Conservation (phyloP, 2,888 invertebrate species). For the Apotomis betuletana region DNA sequence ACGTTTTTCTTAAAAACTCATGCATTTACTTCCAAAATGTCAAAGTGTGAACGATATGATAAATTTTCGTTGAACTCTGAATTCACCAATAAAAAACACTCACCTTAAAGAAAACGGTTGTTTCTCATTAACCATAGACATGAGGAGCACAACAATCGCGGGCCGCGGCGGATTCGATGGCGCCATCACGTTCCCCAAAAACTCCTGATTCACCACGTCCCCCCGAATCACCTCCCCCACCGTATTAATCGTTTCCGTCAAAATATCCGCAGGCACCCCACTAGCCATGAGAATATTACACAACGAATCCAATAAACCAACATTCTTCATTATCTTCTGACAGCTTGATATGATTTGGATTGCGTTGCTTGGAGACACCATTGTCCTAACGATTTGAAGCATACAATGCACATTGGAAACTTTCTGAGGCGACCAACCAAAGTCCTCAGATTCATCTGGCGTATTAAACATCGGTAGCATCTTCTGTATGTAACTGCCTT, state of each 20-base stretch:
- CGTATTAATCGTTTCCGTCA: conserved; percentile 97
- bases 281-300: conserved; percentile 97
- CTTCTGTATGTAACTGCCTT: conserved; percentile 97
- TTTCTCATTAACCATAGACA: conserved; percentile 99
- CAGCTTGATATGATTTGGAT: conserved; percentile 91
- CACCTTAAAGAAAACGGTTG: conserved; percentile 90
- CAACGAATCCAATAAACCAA: conserved; percentile 85
- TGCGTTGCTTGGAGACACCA: conserved; percentile 97
- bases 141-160: conserved; percentile 95
- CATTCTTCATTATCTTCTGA: conserved; percentile 94
- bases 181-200: conserved; percentile 94
- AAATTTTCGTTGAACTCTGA: neutral
- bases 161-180: conserved; percentile 97
- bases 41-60: no score
- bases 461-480: conserved; percentile 94
- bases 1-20: no score
- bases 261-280: conserved; percentile 97
- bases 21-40: no score
- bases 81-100: conserved; percentile 38
- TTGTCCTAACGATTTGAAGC: conserved; percentile 93
- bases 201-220: conserved; percentile 95
- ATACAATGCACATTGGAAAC: conserved; percentile 97
- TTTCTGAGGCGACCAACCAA: conserved; percentile 96
- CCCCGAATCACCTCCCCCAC: conserved; percentile 98
- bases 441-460: conserved; percentile 87